Conservation (phyloP, 2,797 vertebrate species). For the Cynopterus sphinx region DNA sequence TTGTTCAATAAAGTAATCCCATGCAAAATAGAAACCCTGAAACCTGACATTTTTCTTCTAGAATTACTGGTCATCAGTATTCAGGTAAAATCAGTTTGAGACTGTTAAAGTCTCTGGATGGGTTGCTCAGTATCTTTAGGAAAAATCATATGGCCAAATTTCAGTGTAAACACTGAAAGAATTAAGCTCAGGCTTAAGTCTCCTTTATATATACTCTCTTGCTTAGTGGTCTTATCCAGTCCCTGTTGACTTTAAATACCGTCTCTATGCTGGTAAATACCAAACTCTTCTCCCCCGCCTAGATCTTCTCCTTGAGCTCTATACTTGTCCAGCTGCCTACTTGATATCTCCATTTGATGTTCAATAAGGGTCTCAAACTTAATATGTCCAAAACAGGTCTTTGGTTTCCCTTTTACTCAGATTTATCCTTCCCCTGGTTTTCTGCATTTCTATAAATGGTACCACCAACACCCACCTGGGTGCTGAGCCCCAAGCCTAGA, state of each 20-base stretch:
- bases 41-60: background rate
- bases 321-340: background rate
- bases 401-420: background rate
- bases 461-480: background rate
- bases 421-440: background rate
- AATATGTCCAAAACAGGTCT: background rate
- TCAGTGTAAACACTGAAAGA: background rate
- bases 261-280: background rate
- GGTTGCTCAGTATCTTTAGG: background rate
- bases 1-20: background rate
- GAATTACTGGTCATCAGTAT: background rate
- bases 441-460: background rate
- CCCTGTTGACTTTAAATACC: no score
- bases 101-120: background rate
- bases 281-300: background rate
- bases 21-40: background rate
- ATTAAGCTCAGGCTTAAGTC: background rate
- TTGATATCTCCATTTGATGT: background rate
- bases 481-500: background rate
- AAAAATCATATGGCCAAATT: background rate
- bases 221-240: background rate
- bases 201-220: no score
- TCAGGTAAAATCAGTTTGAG: background rate
- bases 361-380: background rate
- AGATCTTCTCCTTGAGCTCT: background rate